These are phyloP conservation scores for Ochotona princeps DNA, from an alignment of 2,113 vertebrate genomes.

Conservation along the genomic window DNA sequence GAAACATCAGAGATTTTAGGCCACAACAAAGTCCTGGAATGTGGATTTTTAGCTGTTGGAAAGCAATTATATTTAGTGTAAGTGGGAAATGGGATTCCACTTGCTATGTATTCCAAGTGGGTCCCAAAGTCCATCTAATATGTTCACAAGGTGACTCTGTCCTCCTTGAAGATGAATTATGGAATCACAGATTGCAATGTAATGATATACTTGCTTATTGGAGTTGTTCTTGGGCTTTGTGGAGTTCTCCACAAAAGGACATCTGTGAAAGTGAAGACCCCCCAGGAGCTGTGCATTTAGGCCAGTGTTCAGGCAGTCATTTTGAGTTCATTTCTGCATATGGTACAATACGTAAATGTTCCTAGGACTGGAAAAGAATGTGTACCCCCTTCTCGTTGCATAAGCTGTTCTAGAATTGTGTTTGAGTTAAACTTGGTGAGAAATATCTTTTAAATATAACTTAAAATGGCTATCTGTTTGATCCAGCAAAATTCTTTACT, in stretches of 20 bases:
- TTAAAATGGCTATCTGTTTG: accelerated
- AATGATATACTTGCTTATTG: neutral
- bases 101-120: neutral
- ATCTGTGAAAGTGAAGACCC: neutral
- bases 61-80: neutral
- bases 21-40: neutral
- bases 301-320: neutral
- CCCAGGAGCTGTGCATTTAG: neutral
- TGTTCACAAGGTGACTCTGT: neutral
- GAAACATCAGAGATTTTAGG: neutral
- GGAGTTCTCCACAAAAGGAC: neutral
- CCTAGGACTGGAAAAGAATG: no score
- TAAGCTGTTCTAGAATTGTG: no score
- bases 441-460: no score
- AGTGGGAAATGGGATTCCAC: no score
- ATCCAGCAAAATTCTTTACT: neutral
- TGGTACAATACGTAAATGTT: no score
- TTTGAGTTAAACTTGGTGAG: no score
- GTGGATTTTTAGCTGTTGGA: neutral
- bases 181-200: neutral
- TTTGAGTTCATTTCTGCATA: neutral
- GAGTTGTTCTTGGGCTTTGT: neutral
- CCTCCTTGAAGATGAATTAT: neutral
- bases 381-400: no score
- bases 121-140: neutral